Evolutionary conservation across 2,113 vertebrate genomes (phyloP).

Genomic region (Chaetura pelagica): DNA sequence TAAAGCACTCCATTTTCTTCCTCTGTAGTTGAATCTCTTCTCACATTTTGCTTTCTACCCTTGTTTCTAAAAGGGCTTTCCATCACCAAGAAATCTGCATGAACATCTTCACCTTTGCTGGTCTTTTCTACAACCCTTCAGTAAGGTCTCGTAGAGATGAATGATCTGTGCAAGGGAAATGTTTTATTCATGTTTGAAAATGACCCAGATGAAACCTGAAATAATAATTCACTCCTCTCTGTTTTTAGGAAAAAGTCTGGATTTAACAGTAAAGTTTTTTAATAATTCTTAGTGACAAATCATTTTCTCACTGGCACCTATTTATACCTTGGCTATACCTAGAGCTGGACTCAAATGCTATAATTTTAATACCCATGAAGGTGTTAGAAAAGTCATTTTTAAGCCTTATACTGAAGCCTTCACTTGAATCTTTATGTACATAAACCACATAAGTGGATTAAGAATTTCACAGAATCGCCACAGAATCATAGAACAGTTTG

Average conservation of each 20-base stretch:
- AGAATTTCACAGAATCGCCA: not conserved
- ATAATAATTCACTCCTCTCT: conserved; percentile 30
- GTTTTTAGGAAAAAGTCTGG: not conserved
- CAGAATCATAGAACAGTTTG: not conserved
- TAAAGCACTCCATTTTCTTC: not conserved
- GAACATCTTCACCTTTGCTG: conserved; percentile 42
- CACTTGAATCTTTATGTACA: not conserved
- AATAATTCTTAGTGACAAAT: not conserved
- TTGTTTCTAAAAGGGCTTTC: not conserved
- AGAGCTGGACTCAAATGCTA: not conserved
- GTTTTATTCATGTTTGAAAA: conserved; percentile 62
- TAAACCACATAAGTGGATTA: not conserved
- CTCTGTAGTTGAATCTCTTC: not conserved
- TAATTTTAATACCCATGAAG: not conserved
- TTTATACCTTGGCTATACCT: not conserved
- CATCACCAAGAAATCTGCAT: not conserved
- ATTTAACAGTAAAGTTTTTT: not conserved
- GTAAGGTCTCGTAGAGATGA: not conserved
- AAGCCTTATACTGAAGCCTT: not conserved
- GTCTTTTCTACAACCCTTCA: conserved; percentile 28
- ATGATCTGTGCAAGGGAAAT: conserved; percentile 26
- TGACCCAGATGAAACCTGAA: conserved; percentile 40
- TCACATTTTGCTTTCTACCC: not conserved
- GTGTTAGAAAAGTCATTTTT: not conserved
- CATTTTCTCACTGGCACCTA: accelerated